These are phyloP conservation scores for Leucania comma DNA, from an alignment of 2,888 invertebrate species.

Conservation along the genomic window DNA sequence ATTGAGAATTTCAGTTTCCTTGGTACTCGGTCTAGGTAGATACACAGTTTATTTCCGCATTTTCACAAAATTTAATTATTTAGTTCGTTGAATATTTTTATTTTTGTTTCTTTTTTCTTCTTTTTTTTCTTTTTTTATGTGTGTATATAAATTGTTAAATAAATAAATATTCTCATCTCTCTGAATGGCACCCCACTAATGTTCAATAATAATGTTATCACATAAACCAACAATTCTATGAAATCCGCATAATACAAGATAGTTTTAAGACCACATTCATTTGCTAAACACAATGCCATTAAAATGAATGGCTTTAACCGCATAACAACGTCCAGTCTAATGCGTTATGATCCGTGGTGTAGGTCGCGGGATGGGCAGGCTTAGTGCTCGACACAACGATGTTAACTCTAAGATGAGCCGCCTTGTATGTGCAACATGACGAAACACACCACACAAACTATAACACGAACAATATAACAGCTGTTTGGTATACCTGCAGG, in stretches of 20 bases:
- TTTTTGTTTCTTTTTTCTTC: too few relatives aligned
- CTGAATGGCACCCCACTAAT: not conserved
- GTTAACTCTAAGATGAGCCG: slow-evolving; percentile 50
- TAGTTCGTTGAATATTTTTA: too few relatives aligned
- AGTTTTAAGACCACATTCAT: slow-evolving; percentile 21
- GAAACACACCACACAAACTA: slow-evolving; percentile 1
- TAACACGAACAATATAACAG: not conserved
- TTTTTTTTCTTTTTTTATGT: too few relatives aligned
- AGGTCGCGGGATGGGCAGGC: slow-evolving; percentile 39
- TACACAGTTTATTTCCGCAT: too few relatives aligned
- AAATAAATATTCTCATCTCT: not conserved
- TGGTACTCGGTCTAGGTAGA: too few relatives aligned
- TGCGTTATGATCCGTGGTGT: slow-evolving; percentile 52
- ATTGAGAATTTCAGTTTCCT: not conserved
- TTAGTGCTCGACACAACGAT: slow-evolving; percentile 38
- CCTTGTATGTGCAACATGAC: slow-evolving; percentile 32
- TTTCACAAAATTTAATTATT: too few relatives aligned
- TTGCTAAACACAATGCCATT: not conserved
- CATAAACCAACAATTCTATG: not conserved
- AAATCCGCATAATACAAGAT: not conserved
- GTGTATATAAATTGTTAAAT: too few relatives aligned
- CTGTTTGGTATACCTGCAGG: not conserved
- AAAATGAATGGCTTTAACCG: not conserved
- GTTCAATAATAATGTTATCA: slow-evolving; percentile 6
- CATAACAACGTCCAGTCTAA: slow-evolving; percentile 47